phyloP scores from a whole-genome alignment of 2,113 vertebrate genomes.

The Gavia stellata region DNA sequence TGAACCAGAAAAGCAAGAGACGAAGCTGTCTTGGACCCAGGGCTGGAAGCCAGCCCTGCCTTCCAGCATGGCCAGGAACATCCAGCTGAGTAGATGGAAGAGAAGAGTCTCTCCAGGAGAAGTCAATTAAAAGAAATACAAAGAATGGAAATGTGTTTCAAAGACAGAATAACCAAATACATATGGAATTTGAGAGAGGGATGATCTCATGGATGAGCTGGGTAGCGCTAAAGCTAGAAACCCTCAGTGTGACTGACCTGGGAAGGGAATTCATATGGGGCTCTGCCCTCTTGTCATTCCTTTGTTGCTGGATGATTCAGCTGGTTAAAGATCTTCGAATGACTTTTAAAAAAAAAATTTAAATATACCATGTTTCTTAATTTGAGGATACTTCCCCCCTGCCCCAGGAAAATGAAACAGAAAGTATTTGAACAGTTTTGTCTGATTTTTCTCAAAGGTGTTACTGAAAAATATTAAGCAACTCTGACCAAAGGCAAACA shows the following conservation, averaged over 20 bases:
- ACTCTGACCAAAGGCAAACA: background rate
- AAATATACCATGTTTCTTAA: background rate
- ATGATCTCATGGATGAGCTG: constrained; percentile 27
- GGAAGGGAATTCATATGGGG: background rate
- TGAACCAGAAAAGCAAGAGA: constrained; percentile 31
- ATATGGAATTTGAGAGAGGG: constrained; percentile 10
- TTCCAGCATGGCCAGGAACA: constrained; percentile 28
- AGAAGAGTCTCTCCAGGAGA: constrained; percentile 21
- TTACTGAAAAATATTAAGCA: background rate
- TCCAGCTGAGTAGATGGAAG: constrained; percentile 41
- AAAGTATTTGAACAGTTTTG: background rate
- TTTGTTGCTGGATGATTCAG: background rate
- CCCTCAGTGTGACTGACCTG: background rate
- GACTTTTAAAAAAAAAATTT: background rate
- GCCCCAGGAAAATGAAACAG: background rate
- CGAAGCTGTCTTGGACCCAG: background rate
- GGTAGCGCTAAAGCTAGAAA: background rate
- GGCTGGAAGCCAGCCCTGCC: background rate
- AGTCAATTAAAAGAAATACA: constrained; percentile 40
- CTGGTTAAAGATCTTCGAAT: background rate
- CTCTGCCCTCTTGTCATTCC: background rate
- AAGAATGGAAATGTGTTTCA: background rate
- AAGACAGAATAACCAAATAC: constrained; percentile 18
- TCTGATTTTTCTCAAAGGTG: background rate
- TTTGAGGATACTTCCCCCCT: background rate